Percentiles rank a stretch among this genome's conserved stretches.
Conservation (phyloP, 2,797 vertebrate genomes). For the Trachurus trachurus region DNA sequence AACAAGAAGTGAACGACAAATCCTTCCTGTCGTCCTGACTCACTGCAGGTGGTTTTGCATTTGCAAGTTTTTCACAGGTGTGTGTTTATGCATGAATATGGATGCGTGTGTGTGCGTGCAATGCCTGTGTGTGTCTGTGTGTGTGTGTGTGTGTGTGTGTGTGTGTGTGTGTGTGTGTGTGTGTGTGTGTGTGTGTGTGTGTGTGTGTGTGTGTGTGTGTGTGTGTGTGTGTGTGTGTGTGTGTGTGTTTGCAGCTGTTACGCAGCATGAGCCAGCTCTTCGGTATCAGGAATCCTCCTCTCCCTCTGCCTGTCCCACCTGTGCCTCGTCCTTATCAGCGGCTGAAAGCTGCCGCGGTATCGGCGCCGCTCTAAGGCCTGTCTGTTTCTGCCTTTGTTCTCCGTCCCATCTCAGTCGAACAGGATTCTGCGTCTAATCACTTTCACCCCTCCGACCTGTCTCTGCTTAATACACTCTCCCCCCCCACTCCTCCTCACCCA, state of each 20-base stretch:
- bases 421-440: slow-evolving; percentile 52
- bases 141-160: neutral
- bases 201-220: neutral
- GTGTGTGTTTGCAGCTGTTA: slow-evolving; percentile 8
- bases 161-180: neutral
- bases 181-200: neutral
- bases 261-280: slow-evolving; percentile 12
- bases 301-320: slow-evolving; percentile 20
- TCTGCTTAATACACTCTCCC: slow-evolving; percentile 22
- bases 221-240: neutral
- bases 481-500: too few relatives aligned
- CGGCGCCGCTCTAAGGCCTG: slow-evolving; percentile 21
- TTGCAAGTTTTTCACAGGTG: neutral
- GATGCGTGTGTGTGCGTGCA: neutral
- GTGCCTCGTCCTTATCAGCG: slow-evolving; percentile 40
- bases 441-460: slow-evolving; percentile 41
- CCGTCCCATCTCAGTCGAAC: slow-evolving; percentile 42
- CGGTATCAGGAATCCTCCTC: slow-evolving; percentile 5
- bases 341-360: slow-evolving; percentile 22
- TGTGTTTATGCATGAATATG: neutral
- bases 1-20: neutral
- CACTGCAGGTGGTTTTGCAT: slow-evolving; percentile 9
- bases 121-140: too few relatives aligned
- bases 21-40: slow-evolving; percentile 1
- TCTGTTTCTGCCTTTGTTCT: slow-evolving; percentile 53